A percentile compares a stretch with the other conserved stretches of the same genome.
These are phyloP conservation scores for Oophaga pumilio DNA, from an alignment of 2,113 vertebrate species.

Conservation along the genomic window DNA sequence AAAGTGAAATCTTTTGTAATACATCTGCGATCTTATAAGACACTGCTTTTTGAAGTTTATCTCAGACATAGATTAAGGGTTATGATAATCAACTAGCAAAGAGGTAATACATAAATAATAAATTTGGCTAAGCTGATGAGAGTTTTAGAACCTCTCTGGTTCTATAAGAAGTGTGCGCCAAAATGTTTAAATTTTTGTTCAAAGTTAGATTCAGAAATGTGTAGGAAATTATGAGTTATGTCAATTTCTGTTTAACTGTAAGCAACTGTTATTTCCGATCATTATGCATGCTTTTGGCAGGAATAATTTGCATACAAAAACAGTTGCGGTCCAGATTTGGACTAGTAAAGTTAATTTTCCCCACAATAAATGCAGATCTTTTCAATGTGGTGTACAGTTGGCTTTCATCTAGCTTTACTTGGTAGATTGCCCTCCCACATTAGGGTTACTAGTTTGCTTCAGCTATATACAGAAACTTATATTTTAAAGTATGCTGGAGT, in stretches of 20 bases:
- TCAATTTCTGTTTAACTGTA: background rate
- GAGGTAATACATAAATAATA: background rate
- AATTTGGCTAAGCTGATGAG: background rate
- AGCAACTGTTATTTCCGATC: background rate
- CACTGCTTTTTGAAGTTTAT: too few species aligned
- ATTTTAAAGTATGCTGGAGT: background rate
- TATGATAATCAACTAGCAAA: background rate
- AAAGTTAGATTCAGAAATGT: background rate
- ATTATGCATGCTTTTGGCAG: slow-evolving; percentile 6
- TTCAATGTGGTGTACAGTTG: background rate
- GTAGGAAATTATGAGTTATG: background rate
- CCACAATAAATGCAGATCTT: slow-evolving; percentile 38
- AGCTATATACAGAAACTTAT: slow-evolving; percentile 9
- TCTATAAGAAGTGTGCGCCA: background rate
- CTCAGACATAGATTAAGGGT: background rate
- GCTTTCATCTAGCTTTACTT: slow-evolving; percentile 23
- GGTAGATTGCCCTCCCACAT: slow-evolving; percentile 15
- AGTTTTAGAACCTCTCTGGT: background rate
- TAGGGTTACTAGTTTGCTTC: background rate
- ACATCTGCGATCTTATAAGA: too few species aligned
- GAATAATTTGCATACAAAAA: background rate
- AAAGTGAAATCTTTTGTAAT: too few species aligned
- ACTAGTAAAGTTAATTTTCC: background rate
- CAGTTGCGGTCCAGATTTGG: background rate
- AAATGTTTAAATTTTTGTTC: background rate